Conservation (phyloP, 2,888 invertebrate genomes). For the Pterobdella sp. region DNA sequence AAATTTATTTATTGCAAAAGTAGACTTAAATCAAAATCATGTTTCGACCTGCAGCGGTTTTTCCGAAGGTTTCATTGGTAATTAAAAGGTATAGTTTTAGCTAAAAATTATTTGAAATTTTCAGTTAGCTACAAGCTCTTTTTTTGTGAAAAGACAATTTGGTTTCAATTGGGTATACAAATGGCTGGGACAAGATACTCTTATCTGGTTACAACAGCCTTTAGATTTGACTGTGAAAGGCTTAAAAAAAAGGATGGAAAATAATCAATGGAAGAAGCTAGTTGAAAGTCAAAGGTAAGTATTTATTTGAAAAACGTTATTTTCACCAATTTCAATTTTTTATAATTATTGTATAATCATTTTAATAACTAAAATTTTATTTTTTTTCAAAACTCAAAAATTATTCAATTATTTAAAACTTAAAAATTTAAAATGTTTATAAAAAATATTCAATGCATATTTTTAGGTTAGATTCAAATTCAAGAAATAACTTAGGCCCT, state of each 20-base stretch:
- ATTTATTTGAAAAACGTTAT: neutral
- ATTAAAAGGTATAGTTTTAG: no score
- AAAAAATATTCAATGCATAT: neutral
- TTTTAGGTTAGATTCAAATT: conserved; percentile 38
- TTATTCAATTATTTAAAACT: neutral
- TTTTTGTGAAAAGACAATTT: no score
- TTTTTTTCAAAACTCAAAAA: neutral
- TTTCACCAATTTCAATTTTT: neutral
- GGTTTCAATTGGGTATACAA: neutral
- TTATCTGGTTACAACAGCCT: conserved; percentile 35
- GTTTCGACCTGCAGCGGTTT: no score
- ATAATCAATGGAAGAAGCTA: conserved; percentile 31
- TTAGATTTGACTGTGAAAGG: conserved; percentile 33
- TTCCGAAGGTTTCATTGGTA: no score
- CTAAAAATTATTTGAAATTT: no score
- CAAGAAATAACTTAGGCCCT: conserved; percentile 56
- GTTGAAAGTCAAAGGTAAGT: conserved; percentile 35
- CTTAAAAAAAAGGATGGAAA: conserved; percentile 33
- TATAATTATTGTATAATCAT: neutral
- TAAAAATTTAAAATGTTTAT: neutral
- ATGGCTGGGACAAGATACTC: conserved; percentile 18
- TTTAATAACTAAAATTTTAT: neutral
- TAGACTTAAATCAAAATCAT: no score
- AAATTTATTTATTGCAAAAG: no score
- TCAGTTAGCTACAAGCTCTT: no score